These are phyloP conservation scores for Achlya flavicornis DNA, from an alignment of 2,888 invertebrate genomes.

Conservation along the genomic window DNA sequence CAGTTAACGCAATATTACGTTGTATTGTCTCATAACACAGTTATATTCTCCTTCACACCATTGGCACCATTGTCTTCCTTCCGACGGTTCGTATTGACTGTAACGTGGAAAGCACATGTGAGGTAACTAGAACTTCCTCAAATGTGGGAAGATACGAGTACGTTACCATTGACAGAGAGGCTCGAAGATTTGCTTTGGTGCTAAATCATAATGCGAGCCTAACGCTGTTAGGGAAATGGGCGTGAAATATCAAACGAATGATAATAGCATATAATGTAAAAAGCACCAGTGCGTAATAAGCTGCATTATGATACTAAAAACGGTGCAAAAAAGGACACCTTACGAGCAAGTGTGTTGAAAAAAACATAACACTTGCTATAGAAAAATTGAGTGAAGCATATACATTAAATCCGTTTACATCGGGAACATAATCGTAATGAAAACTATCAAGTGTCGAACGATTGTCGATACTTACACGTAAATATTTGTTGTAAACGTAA, in stretches of 20 bases:
- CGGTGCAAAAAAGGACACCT: too few relatives aligned
- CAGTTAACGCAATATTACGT: neutral
- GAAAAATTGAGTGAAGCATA: too few relatives aligned
- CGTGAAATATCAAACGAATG: too few relatives aligned
- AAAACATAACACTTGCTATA: too few relatives aligned
- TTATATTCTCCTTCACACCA: constrained; percentile 6
- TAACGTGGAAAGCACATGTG: neutral
- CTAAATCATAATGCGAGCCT: too few relatives aligned
- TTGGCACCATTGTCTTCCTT: constrained; percentile 6
- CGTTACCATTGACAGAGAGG: neutral
- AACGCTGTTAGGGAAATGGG: too few relatives aligned
- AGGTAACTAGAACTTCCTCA: constrained; percentile 12
- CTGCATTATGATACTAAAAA: too few relatives aligned
- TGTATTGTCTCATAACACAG: constrained; percentile 5
- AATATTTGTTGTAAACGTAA: constrained; percentile 10
- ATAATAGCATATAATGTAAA: too few relatives aligned
- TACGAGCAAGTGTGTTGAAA: too few relatives aligned
- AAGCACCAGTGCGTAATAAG: too few relatives aligned
- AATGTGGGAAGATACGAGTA: neutral
- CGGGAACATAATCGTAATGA: constrained; percentile 17
- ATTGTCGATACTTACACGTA: constrained; percentile 23
- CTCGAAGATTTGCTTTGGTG: neutral
- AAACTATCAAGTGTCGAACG: constrained; percentile 21
- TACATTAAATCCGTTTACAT: constrained; percentile 9
- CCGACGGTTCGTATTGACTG: neutral